A percentile compares a stretch with the other conserved stretches of the same genome.
These are phyloP conservation scores for Epirrhoe tristata DNA, from an alignment of 2,888 invertebrate genomes.

Conservation along the genomic window DNA sequence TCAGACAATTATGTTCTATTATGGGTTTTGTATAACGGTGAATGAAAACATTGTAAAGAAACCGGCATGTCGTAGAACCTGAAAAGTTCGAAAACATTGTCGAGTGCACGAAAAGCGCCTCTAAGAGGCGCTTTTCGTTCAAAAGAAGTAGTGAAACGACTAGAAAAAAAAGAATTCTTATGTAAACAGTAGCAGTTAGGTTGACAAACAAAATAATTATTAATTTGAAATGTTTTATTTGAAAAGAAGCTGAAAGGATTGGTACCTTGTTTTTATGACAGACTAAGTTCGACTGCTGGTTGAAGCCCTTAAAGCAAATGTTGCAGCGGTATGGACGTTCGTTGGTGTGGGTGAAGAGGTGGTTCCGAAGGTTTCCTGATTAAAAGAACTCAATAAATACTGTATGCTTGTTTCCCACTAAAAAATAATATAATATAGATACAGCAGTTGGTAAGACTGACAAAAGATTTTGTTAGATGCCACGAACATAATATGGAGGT, in stretches of 20 bases:
- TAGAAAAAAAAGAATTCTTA: too few species aligned
- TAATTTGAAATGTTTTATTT: background rate
- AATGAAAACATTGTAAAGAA: too few species aligned
- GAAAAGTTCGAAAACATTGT: too few species aligned
- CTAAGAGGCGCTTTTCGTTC: too few species aligned
- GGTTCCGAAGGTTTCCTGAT: constrained; percentile 90
- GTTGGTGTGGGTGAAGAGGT: constrained; percentile 91
- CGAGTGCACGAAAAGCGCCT: too few species aligned
- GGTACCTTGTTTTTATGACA: constrained; percentile 90
- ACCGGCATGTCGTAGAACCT: too few species aligned
- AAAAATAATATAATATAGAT: too few species aligned
- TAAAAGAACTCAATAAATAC: constrained; percentile 19
- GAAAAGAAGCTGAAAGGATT: background rate
- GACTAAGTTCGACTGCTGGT: constrained; percentile 92
- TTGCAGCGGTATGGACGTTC: constrained; percentile 92
- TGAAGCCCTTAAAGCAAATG: constrained; percentile 90
- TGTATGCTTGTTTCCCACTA: background rate
- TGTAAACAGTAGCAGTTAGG: too few species aligned
- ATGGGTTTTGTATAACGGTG: too few species aligned
- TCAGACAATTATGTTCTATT: background rate
- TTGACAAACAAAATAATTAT: background rate
- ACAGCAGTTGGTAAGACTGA: background rate
- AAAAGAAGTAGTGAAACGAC: too few species aligned
- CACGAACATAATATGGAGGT: too few species aligned
- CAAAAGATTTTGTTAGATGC: too few species aligned